Evolutionary conservation across 2,888 invertebrate genomes (phyloP), one percentile per base, ranked within the genome.

Genomic region (Himalopsyche kuldschensis): DNA sequence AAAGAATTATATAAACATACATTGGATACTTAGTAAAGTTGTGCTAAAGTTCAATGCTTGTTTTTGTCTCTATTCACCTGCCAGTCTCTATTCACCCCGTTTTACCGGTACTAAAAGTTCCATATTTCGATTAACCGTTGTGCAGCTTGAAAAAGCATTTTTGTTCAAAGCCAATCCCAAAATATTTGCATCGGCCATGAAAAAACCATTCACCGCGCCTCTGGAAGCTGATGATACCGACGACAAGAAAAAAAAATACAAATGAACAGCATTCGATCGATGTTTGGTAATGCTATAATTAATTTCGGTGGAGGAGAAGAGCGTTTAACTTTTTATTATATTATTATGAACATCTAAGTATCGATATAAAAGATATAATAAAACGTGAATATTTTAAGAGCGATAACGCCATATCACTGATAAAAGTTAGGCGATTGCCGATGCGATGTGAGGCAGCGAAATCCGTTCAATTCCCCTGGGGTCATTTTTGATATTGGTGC

Each of bases 231-330:
- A 69, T 63, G 63, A 27, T 69, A 69, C 69, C 69, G 20, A 8
- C n/a, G 15, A 55, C 41, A 75, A 46, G 20, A 79, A 48, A 78
- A 82, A 82, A 82, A 79, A 79, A 82, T 30, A 47, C 46, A 31
- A 69, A 47, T n/a, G 15, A 41, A 69, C 77, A 63, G 79, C 78
- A 79, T 46, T 82, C 81, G 84, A 80, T 84, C 81, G 80, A 31
- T 35, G 78, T 46, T 79, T 27, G 63, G 82, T 84, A 83, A 85
- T 84, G 84, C 84, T 84, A 82, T 84, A 84, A 85, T 85, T 85
- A 85, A 84, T 84, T 83, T 83, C 75, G 85, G 83, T 82, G 82
- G 82, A 79, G 20, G 78, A 69, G 69, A 69, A 30, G 75, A 80
- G 63, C 83, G 83, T 83, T 83, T 80, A 83, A 78, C 31, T 82